Evolutionary conservation across 1,140 invertebrate species (phyloP), one percentile per base, ranked within the genome.

Genomic region (Mamestra configurata): DNA sequence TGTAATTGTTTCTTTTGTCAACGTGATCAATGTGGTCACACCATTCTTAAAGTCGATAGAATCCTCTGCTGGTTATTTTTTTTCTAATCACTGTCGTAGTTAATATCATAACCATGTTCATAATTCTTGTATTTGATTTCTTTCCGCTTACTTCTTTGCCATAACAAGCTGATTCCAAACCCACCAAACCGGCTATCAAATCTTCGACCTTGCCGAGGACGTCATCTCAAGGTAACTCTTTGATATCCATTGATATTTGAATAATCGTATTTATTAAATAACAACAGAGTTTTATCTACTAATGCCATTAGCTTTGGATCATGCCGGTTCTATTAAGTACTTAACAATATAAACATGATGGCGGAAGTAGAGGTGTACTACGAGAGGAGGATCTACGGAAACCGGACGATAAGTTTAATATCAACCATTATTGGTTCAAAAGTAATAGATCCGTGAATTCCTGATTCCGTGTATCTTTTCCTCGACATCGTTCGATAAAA

Each of bases 151-250:
- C 92, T 95, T 95, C 92, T 94, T 94, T 94, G 92, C 90, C 89
- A 93, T 93, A 95, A 95, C 93, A 95, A 98, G 98, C 97, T 96
- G 98, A 98, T 96, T 97, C 97, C 95, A 98, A 98, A 96, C 98
- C 98, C 91, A 97, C 98, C 90, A 98, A 98, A 96, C 98, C 98
- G 93, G 98, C 98, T 93, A 98, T 98, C 95, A 98, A 98, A 96
- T 98, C 98, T 90, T 98, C 98, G 86, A 98, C 98, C 88, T 97
- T 98, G 93, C 98, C 98, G 88, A 96, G 98, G 96, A 98, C 97
- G 92, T 98, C 98, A 85, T 98, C 98, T 82, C 98, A 98, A 98
- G 98, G 98, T 98, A 98, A 97, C 92, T 77, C 84, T 88, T 86
- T 86, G 81, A 79, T 84, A 86, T 85, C 77, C 79, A 80, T 85